phyloP scores from a whole-genome alignment of 1,140 invertebrate genomes.

The Saccostrea cuccullata region DNA sequence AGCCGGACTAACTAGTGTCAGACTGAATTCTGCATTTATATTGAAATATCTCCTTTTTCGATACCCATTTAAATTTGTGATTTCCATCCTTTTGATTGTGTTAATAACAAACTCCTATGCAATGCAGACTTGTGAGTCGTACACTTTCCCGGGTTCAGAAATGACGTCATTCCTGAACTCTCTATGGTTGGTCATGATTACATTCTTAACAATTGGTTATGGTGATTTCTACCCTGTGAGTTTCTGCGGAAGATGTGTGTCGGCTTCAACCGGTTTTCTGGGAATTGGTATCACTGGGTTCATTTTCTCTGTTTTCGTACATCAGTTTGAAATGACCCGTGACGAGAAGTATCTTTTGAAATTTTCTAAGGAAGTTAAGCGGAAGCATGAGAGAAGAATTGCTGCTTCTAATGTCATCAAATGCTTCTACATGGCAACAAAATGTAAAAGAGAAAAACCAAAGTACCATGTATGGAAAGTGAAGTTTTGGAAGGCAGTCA shows the following conservation, averaged over 20 bases:
- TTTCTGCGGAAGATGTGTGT: conserved; percentile 17
- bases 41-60: conserved; percentile 3
- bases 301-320: neutral
- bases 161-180: conserved; percentile 9
- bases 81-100: neutral
- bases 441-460: neutral
- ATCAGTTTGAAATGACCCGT: conserved; percentile 22
- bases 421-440: neutral
- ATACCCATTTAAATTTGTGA: neutral
- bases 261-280: conserved; percentile 1
- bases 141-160: neutral
- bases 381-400: neutral
- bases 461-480: neutral
- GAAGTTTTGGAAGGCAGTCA: neutral
- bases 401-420: conserved; percentile 24
- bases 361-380: neutral
- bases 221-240: neutral
- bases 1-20: neutral
- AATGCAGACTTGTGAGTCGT: conserved; percentile 33
- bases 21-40: neutral
- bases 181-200: conserved; percentile 21
- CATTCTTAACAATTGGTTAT: conserved; percentile 10
- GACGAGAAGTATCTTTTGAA: conserved; percentile 16
- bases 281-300: neutral
- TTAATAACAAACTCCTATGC: neutral